Base-by-base conservation (phyloP, 1,140 invertebrate genomes). In the Euborellia annulipes region DNA sequence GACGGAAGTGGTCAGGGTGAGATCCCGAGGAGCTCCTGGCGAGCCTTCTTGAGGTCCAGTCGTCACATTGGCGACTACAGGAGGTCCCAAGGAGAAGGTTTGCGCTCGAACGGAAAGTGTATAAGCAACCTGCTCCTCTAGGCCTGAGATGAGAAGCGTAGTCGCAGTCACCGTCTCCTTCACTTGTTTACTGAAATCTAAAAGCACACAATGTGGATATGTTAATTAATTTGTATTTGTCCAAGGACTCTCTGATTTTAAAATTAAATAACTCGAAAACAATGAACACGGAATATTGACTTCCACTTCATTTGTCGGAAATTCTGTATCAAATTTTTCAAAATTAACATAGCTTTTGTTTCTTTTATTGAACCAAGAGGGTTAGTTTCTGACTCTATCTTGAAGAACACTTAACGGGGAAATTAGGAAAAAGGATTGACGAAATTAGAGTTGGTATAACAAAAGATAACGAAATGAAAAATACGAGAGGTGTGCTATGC, bases 41-140 rank as follows among this genome's bases (percentile, higher is more conserved):
- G 89, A 91, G 27, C 88, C 91, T 57, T 79, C 72, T 62, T 95
- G 91, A n/a, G 91, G 90, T 18, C 91, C 92, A 1, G 90, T 95
- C 4, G 84, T 93, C 3, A 92, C 83, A 63, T 90, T 91, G 43
- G 73, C 81, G 32, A 70, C 72, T 11, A 79, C 64, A 6, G 79
- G 70, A 1, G 82, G 84, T 1, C 88, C 88, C 61, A 80, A 78
- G 55, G 86, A 85, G 40, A 82, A 72, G 8, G 92, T 97, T 61
- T 90, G 81, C 0, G 89, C 93, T 53, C 82, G 72, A 22, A 97
- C 87, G 13, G 73, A 81, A 62, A 97, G 95, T 11, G 78, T 82
- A 61, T 97, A 97, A 8, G 79, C 84, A 1, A 87, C 82, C 62
- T 91, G 81, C 68, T 97, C 91, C 59, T 91, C 86, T 4, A 98